Evolutionary conservation across 2,797 vertebrate species (phyloP).

Genomic region (Gymnothorax reevesii): DNA sequence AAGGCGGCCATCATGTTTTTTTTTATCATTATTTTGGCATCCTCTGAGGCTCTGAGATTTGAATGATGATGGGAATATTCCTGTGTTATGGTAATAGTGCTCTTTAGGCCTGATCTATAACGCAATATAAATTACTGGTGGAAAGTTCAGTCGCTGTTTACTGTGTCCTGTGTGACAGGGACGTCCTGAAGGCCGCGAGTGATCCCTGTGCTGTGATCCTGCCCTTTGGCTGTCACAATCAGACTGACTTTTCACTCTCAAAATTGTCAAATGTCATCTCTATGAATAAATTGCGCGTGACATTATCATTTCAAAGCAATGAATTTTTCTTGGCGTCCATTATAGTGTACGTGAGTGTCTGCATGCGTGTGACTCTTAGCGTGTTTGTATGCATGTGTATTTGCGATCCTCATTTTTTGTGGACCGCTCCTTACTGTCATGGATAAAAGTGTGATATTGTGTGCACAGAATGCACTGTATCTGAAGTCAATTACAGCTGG

Average conservation of each 20-base stretch:
- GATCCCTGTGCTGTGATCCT: not conserved
- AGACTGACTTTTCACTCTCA: not conserved
- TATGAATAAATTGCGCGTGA: conserved; percentile 15
- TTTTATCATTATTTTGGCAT: not conserved
- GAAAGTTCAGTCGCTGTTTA: conserved; percentile 8
- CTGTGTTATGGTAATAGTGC: conserved; percentile 12
- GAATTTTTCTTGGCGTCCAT: conserved; percentile 9
- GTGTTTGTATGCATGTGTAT: not conserved
- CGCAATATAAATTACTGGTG: conserved; percentile 1
- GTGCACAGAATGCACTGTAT: not conserved
- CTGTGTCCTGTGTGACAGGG: not conserved
- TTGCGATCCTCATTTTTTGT: not conserved
- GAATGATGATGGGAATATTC: not conserved
- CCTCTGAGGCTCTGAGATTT: not conserved
- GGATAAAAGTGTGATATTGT: not conserved
- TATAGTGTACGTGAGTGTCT: not conserved
- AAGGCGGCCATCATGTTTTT: not conserved
- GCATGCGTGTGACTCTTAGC: not conserved
- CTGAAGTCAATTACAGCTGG: not conserved
- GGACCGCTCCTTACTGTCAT: not conserved
- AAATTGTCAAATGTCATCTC: conserved; percentile 3
- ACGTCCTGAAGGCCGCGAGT: not conserved
- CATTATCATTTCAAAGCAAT: conserved; percentile 18
- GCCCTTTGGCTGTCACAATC: conserved; percentile 8
- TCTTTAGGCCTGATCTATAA: conserved; percentile 13